Evolutionary conservation across 2,113 vertebrate genomes (phyloP), one percentile per base, ranked within the genome.

Genomic region (Sturnira hondurensis): DNA sequence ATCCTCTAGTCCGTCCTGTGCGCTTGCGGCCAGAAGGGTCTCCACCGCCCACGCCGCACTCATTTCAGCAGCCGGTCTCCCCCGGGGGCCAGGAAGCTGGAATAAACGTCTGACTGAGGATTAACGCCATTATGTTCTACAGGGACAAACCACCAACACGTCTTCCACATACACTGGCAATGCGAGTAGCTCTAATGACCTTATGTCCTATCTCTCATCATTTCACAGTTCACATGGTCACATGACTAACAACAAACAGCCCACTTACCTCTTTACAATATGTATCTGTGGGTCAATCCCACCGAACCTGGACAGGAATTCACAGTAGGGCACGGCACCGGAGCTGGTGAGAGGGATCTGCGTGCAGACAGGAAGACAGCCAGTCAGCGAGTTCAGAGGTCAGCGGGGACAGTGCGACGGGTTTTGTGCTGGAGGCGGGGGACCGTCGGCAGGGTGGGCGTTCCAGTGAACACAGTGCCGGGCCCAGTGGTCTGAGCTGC

Each of bases 1-100:
- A 71, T 97, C 97, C 77, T 98, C 94, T 33, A 98, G 96, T n/a
- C 97, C 98, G 4, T 97, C 97, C 50, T 94, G 96, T 86, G 93
- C 93, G 47, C 65, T 86, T 22, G 54, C 77, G 96, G 82, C 96
- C 96, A 91, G 45, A 74, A 97, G 84, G 71, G 90, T 86, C 77
- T 94, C 20, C 0, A 67, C 65, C 20, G 70, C 45, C 82, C 38
- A 26, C 19, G 2, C 33, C 47, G 33, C 36, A 7, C 12, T 91
- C 97, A 95, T 97, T 36, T 20, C 45, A 1, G 63, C 41, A 70
- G 63, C 71, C 73, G 16, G 5, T 68, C 28, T 78, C 93, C 73
- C 97, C 96, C 97, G 76, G 93, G 95, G 93, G 50, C 47, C 65
- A 67, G 26, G 61, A 96, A 97, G 74, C 89, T 22, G 67, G 12